phyloP scores from a whole-genome alignment of 2,888 invertebrate genomes.

The Blastobasis adustella region DNA sequence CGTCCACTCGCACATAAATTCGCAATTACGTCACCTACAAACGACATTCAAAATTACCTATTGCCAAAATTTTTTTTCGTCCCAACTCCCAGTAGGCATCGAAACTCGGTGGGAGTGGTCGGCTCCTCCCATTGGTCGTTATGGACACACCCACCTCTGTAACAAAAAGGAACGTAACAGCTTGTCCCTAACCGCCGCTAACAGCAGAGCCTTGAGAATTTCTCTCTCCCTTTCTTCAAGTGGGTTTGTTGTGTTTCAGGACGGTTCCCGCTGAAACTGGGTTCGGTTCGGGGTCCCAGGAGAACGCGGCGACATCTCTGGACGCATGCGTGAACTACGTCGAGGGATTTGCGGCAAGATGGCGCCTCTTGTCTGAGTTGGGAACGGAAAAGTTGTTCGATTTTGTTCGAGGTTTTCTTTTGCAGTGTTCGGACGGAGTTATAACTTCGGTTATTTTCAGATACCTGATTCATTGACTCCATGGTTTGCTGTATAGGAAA shows the following conservation, averaged over 20 bases:
- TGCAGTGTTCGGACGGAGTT: no score
- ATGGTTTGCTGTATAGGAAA: no score
- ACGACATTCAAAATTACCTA: constrained; percentile 67
- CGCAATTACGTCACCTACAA: constrained; percentile 60
- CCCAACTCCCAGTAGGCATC: constrained; percentile 71
- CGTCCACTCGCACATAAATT: constrained; percentile 44
- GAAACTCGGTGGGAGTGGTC: constrained; percentile 65
- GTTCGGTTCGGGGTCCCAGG: constrained; percentile 48
- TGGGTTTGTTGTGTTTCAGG: constrained; percentile 51
- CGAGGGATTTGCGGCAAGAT: constrained; percentile 37
- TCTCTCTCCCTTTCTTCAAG: constrained; percentile 65
- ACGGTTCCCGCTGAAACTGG: constrained; percentile 58
- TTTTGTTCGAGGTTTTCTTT: neutral
- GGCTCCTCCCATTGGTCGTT: constrained; percentile 53
- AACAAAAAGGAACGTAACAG: constrained; percentile 55
- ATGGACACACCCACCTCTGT: constrained; percentile 51
- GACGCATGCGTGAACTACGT: constrained; percentile 28
- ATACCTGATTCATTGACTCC: no score
- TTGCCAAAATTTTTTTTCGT: constrained; percentile 63
- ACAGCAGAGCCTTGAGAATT: constrained; percentile 66
- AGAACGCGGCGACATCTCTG: constrained; percentile 48
- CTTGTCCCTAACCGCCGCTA: constrained; percentile 36
- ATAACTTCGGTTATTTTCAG: no score
- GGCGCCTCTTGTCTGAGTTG: constrained; percentile 41
- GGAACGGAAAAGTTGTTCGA: constrained; percentile 1